A percentile compares a stretch with the other conserved stretches of the same genome.
Conservation (phyloP, 23 tunicate species). For the Ciona savignyi region DNA sequence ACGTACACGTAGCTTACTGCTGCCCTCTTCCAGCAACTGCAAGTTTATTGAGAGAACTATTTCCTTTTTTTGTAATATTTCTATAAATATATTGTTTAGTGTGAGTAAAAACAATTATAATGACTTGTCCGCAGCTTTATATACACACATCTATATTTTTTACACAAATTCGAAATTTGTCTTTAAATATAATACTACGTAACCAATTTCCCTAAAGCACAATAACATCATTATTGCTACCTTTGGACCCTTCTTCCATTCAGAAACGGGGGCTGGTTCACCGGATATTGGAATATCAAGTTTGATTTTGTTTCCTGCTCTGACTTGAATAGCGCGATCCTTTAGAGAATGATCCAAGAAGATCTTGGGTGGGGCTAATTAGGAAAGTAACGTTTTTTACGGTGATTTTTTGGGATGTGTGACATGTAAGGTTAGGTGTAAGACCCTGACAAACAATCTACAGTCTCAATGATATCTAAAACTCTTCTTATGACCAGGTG, state of each 20-base stretch:
- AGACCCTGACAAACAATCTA: not conserved
- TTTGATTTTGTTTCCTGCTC: conserved; percentile 86
- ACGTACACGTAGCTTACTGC: conserved; percentile 37
- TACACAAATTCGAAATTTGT: too few species aligned
- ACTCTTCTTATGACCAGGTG: too few species aligned
- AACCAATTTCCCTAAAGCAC: too few species aligned
- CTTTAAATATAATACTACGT: too few species aligned
- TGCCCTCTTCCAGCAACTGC: conserved; percentile 26
- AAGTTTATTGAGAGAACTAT: too few species aligned
- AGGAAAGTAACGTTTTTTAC: not conserved
- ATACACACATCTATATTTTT: too few species aligned
- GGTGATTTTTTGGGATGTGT: not conserved
- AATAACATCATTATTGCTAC: too few species aligned
- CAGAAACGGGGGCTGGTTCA: conserved; percentile 84
- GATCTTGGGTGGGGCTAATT: conserved; percentile 74
- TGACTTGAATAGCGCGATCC: conserved; percentile 69
- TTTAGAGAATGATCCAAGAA: conserved; percentile 61
- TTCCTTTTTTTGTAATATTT: too few species aligned
- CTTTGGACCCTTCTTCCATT: conserved; percentile 93
- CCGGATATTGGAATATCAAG: conserved; percentile 89
- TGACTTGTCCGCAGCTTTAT: too few species aligned
- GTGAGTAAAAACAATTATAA: too few species aligned
- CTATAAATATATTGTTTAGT: too few species aligned
- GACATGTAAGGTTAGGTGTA: too few species aligned
- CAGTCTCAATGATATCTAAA: not conserved